phyloP scores from a whole-genome alignment of 2,888 invertebrate genomes.

The Cephus runcator region DNA sequence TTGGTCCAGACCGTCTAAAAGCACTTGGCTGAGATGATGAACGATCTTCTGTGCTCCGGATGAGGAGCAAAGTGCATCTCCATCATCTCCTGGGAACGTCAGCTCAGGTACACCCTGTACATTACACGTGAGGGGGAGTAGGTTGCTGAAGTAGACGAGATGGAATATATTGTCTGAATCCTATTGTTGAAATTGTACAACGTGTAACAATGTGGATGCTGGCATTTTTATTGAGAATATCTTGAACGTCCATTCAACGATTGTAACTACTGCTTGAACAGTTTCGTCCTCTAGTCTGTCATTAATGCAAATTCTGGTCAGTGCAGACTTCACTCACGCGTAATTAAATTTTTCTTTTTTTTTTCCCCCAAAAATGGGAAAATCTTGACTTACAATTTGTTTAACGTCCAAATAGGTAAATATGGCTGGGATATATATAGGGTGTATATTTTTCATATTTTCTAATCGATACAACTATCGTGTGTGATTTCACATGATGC shows the following conservation, averaged over 20 bases:
- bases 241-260: not conserved
- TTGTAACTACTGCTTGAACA: too few relatives aligned
- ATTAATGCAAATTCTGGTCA: not conserved
- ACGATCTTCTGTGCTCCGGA: conserved; percentile 17
- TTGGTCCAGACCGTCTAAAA: conserved; percentile 13
- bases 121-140: not conserved
- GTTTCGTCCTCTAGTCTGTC: too few relatives aligned
- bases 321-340: not conserved
- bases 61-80: conserved; percentile 13
- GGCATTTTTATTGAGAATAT: not conserved
- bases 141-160: not conserved
- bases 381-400: not conserved
- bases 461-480: not conserved
- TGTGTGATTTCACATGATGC: not conserved
- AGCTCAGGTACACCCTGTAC: not conserved
- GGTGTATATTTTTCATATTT: not conserved
- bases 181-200: not conserved
- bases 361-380: not conserved
- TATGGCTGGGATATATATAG: not conserved
- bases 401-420: not conserved
- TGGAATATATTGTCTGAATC: not conserved
- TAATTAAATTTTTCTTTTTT: not conserved
- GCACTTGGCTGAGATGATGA: conserved; percentile 24
- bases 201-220: not conserved
- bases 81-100: not conserved